These are phyloP conservation scores for Scartelaos histophorus DNA, from an alignment of 2,113 vertebrate species.

Conservation along the genomic window DNA sequence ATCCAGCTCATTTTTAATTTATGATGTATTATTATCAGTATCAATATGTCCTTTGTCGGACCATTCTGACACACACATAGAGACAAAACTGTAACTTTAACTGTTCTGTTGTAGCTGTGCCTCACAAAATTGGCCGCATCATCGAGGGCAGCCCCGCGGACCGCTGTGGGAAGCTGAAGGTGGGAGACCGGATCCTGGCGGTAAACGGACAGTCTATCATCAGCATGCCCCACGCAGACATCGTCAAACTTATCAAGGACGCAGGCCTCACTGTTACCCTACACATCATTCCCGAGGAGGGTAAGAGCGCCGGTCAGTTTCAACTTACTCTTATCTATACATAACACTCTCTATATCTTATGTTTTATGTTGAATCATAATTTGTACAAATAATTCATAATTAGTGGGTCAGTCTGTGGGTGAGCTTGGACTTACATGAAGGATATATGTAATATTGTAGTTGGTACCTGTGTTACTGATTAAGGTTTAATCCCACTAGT, in stretches of 20 bases:
- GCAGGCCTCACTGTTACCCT: constrained; percentile 96
- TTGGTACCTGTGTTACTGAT: too few relatives aligned
- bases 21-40: too few relatives aligned
- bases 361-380: too few relatives aligned
- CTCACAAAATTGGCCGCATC: constrained; percentile 98
- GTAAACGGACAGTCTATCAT: constrained; percentile 99
- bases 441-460: too few relatives aligned
- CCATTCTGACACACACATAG: not conserved
- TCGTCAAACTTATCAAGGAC: constrained; percentile 99
- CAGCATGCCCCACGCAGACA: constrained; percentile 98
- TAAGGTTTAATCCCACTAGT: too few relatives aligned
- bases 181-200: constrained; percentile 97
- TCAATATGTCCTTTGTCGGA: not conserved
- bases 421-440: too few relatives aligned
- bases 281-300: constrained; percentile 98
- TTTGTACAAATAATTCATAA: too few relatives aligned
- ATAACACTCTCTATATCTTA: not conserved
- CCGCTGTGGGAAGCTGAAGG: constrained; percentile 95
- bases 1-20: too few relatives aligned
- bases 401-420: too few relatives aligned
- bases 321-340: not conserved
- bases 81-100: constrained; percentile 18
- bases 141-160: constrained; percentile 97
- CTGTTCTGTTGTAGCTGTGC: constrained; percentile 82
- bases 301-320: constrained; percentile 72